These are phyloP conservation scores for Anthophora plumipes DNA, from an alignment of 2,888 invertebrate genomes.

Conservation along the genomic window DNA sequence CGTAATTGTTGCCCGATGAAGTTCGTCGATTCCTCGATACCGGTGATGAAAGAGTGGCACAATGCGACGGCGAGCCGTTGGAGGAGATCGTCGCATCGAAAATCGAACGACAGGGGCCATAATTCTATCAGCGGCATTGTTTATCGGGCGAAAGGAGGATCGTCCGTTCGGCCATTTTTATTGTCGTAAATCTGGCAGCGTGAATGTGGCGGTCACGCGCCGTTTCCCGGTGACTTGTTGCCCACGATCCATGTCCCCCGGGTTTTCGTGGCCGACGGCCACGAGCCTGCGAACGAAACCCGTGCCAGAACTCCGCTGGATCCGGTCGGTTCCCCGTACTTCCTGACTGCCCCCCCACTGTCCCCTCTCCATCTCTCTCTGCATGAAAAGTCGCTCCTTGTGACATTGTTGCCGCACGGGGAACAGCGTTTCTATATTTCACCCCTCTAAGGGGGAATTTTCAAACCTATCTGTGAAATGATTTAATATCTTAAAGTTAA, in stretches of 20 bases:
- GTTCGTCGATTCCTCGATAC: slow-evolving; percentile 8
- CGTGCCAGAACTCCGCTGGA: slow-evolving; percentile 68
- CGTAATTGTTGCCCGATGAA: slow-evolving; percentile 16
- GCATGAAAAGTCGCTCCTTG: slow-evolving; percentile 39
- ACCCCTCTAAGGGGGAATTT: background rate
- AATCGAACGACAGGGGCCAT: slow-evolving; percentile 36
- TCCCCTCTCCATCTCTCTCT: background rate
- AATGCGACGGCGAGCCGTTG: background rate
- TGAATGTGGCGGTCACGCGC: slow-evolving; percentile 70
- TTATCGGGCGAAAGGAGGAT: slow-evolving; percentile 43
- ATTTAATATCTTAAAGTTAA: background rate
- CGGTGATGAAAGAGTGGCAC: background rate
- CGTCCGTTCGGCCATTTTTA: slow-evolving; percentile 56
- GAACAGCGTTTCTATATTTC: background rate
- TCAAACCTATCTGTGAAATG: background rate
- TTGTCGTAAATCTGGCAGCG: slow-evolving; percentile 66
- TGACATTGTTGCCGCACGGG: slow-evolving; percentile 23
- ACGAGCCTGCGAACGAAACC: slow-evolving; percentile 57
- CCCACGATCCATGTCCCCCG: slow-evolving; percentile 73
- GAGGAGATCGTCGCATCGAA: slow-evolving; percentile 39
- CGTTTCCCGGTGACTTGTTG: slow-evolving; percentile 76
- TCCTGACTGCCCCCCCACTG: slow-evolving; percentile 48
- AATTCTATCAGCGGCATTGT: slow-evolving; percentile 50
- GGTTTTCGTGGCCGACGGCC: slow-evolving; percentile 58
- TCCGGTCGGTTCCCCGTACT: slow-evolving; percentile 65